Evolutionary conservation across 2,113 vertebrate genomes (phyloP).

Genomic region (Ochotona princeps): DNA sequence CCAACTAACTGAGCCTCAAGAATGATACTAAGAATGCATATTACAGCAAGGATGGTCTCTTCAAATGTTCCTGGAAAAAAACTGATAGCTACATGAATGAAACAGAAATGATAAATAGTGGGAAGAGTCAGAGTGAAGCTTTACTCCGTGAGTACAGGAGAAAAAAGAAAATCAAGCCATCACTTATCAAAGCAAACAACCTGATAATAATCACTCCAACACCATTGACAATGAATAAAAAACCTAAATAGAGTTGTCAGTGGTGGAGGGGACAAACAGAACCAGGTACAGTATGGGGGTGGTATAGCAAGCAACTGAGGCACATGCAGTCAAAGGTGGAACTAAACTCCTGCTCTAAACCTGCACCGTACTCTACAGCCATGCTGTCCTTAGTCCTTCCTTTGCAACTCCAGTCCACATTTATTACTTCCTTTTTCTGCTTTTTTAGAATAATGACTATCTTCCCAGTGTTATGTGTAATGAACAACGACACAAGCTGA

Average conservation of each 20-base stretch:
- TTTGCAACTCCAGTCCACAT: not conserved
- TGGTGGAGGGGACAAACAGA: not conserved
- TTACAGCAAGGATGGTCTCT: too few relatives aligned
- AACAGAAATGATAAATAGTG: not conserved
- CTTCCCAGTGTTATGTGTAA: not conserved
- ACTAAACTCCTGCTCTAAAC: not conserved
- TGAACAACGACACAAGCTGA: not conserved
- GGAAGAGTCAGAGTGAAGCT: not conserved
- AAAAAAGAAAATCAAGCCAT: not conserved
- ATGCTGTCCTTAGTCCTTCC: not conserved
- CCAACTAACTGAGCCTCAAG: too few relatives aligned
- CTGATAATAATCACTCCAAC: not conserved
- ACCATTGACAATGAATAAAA: not conserved
- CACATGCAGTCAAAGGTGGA: not conserved
- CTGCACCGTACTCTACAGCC: not conserved
- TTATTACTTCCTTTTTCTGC: not conserved
- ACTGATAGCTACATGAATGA: too few relatives aligned
- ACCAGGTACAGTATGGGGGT: not conserved
- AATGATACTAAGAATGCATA: too few relatives aligned
- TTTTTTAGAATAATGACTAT: not conserved
- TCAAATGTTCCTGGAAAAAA: too few relatives aligned
- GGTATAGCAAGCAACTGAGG: not conserved
- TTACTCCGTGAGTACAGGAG: not conserved
- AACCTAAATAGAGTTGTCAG: not conserved
- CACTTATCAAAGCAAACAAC: constrained; percentile 6